A percentile compares a stretch with the other conserved stretches of the same genome.
These are phyloP conservation scores for Probaryconus sp. DNA, from an alignment of 1,140 invertebrate genomes.

Conservation along the genomic window DNA sequence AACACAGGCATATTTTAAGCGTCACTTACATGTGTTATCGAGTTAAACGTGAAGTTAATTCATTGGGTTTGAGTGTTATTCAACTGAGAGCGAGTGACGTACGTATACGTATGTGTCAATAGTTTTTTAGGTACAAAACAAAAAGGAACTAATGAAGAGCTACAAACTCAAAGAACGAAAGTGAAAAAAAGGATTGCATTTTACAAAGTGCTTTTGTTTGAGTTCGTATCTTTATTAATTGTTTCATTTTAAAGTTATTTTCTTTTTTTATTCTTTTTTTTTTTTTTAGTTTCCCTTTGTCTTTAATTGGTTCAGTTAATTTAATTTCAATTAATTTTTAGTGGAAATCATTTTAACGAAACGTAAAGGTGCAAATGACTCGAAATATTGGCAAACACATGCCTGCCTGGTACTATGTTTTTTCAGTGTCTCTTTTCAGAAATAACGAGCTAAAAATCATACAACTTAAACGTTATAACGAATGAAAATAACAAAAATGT, in stretches of 20 bases:
- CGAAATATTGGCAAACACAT: constrained; percentile 34
- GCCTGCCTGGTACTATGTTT: constrained; percentile 53
- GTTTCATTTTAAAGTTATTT: too few species aligned
- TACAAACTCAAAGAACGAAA: constrained; percentile 33
- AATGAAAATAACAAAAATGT: too few species aligned
- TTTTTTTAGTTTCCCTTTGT: too few species aligned
- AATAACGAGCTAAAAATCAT: too few species aligned
- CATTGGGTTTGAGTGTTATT: constrained; percentile 26
- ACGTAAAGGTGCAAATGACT: too few species aligned
- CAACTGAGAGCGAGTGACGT: constrained; percentile 22
- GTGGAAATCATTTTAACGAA: too few species aligned
- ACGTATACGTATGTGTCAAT: constrained; percentile 39
- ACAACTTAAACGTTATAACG: too few species aligned
- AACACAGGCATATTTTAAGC: constrained; percentile 55
- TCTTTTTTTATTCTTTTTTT: too few species aligned
- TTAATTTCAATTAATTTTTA: too few species aligned
- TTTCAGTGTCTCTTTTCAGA: constrained; percentile 33
- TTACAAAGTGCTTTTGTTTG: too few species aligned
- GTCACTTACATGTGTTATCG: constrained; percentile 48
- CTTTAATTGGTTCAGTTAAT: too few species aligned
- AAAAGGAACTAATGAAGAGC: constrained; percentile 29
- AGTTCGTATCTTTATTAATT: constrained; percentile 1
- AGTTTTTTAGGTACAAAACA: constrained; percentile 32
- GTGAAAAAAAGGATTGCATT: constrained; percentile 6
- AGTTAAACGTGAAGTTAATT: constrained; percentile 46